These are phyloP conservation scores for Phymanthus crucifer DNA, from an alignment of 92 coral and sea anemone genomes.

Conservation along the genomic window DNA sequence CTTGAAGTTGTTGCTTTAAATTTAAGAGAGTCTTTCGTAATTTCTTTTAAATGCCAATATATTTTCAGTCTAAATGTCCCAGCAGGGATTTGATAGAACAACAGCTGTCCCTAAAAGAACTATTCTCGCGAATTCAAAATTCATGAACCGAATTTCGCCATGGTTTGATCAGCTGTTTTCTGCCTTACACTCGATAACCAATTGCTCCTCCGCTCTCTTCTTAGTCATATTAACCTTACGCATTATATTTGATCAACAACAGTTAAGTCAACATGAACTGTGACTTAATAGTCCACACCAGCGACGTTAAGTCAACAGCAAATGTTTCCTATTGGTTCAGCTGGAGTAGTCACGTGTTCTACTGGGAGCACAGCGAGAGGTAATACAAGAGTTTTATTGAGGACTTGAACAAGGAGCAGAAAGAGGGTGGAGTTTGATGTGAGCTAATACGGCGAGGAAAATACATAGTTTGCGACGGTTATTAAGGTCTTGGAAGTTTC, in stretches of 20 bases:
- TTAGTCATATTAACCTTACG: not conserved
- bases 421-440: not conserved
- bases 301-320: not conserved
- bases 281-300: not conserved
- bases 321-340: not conserved
- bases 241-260: not conserved
- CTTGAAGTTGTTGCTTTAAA: too few relatives aligned
- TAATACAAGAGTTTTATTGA: not conserved
- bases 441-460: not conserved
- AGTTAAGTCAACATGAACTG: not conserved
- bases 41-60: too few relatives aligned
- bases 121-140: not conserved
- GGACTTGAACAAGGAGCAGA: not conserved
- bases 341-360: constrained; percentile 4
- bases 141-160: not conserved
- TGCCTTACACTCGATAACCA: not conserved
- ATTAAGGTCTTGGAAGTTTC: not conserved
- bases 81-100: not conserved
- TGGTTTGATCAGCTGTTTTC: not conserved
- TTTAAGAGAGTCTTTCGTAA: too few relatives aligned
- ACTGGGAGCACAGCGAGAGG: not conserved
- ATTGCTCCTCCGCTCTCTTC: too few relatives aligned
- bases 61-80: too few relatives aligned
- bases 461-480: not conserved
- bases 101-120: not conserved